Percentiles rank a stretch among this genome's conserved stretches.
phyloP scores from a whole-genome alignment of 2,797 vertebrate species.

The Mormyrops boulengeri region DNA sequence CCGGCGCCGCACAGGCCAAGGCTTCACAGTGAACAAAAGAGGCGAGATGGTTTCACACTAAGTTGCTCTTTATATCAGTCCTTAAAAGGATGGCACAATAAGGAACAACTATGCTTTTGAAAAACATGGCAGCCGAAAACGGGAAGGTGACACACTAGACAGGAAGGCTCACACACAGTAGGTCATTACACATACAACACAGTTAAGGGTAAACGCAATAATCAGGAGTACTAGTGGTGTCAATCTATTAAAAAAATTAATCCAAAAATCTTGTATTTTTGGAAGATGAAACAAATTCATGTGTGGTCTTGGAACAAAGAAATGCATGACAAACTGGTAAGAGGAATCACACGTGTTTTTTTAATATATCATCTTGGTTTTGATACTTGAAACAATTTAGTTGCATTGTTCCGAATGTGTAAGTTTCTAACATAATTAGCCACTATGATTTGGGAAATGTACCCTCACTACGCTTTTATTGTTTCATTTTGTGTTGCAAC shows the following conservation, averaged over 20 bases:
- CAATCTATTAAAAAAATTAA: background rate
- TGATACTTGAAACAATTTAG: too few relatives aligned
- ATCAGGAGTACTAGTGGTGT: background rate
- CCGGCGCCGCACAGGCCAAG: background rate
- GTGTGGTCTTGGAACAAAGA: too few relatives aligned
- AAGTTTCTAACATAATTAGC: too few relatives aligned
- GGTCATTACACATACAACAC: background rate
- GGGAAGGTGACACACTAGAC: background rate
- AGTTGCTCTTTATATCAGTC: background rate
- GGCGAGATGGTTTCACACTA: background rate
- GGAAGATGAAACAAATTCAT: too few relatives aligned
- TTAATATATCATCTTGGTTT: too few relatives aligned
- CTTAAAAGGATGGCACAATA: background rate
- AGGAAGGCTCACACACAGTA: background rate
- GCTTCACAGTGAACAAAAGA: background rate
- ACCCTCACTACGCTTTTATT: too few relatives aligned
- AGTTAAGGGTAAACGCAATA: background rate
- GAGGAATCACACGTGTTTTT: too few relatives aligned
- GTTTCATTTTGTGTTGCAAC: too few relatives aligned
- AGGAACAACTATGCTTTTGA: background rate
- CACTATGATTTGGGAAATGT: too few relatives aligned
- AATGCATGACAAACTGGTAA: too few relatives aligned
- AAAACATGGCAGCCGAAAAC: background rate
- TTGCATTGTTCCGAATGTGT: too few relatives aligned
- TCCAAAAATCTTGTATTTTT: too few relatives aligned